Base-by-base conservation (phyloP, 2,888 invertebrate species). In the Minunthozetes semirufus region DNA sequence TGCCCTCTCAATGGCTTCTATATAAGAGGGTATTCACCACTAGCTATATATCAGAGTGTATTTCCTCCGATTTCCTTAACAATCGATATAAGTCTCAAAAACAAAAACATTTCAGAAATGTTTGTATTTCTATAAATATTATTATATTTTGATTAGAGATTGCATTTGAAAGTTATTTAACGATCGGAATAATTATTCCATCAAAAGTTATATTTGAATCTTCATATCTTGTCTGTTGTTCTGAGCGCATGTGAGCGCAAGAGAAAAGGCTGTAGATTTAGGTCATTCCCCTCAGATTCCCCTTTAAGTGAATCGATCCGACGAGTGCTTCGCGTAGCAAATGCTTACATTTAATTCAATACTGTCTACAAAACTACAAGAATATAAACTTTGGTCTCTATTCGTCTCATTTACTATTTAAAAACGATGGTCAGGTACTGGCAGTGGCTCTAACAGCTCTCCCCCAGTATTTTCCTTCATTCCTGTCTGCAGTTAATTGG, bases 221-320 rank as follows among this genome's bases (percentile, higher is more conserved):
- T 48, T 3, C 9, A 48, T 48, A 48, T 15, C 6, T 17, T 48
- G 15, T 15, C 3, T 9, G 48, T 9, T n/a, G n/a, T n/a, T n/a
- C n/a, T n/a, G n/a, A n/a, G 48, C 48, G 6, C 6, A 9, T 9
- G 48, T 9, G 48, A 48, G 4, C 17, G 15, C 48, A 48, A 17
- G n/a, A n/a, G n/a, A 48, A 3, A 48, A 42, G 42, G 13, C 42
- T 13, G 6, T 59, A 59, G 9, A 59, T 59, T 59, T 59, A 27
- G 59, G 59, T 59, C 59, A 48, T 48, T 48, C 48, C 48, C 48
- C 48, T 48, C 48, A 17, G 8, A 59, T 59, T 22, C 59, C 59
- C 59, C 22, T 59, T 22, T 22, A 59, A 59, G 27, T 59, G 59
- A 59, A 59, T 59, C 59, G 59, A 59, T 59, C 59, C 22, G 59